Percentiles rank a stretch among this genome's conserved stretches.
These are phyloP conservation scores for Hipparchia semele DNA, from an alignment of 2,888 invertebrate genomes.

Conservation along the genomic window DNA sequence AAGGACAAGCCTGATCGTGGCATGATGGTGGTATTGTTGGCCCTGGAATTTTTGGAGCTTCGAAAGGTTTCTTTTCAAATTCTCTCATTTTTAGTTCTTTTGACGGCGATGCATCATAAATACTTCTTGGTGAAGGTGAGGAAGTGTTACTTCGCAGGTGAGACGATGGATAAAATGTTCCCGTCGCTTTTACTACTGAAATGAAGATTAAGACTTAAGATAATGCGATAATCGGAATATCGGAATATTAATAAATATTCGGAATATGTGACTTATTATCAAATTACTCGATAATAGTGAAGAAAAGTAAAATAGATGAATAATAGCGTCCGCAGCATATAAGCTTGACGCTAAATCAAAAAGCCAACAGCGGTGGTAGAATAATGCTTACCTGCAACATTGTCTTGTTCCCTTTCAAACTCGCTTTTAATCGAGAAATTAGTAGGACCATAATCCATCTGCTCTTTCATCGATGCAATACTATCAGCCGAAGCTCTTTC, in stretches of 20 bases:
- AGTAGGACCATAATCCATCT: constrained; percentile 62
- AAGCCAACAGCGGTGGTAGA: constrained; percentile 36
- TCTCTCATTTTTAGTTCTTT: constrained; percentile 77
- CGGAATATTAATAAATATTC: neutral
- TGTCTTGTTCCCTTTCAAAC: constrained; percentile 76
- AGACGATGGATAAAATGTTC: constrained; percentile 95
- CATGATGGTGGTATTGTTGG: constrained; percentile 83
- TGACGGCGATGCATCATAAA: constrained; percentile 80
- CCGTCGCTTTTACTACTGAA: constrained; percentile 96
- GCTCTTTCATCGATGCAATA: constrained; percentile 67
- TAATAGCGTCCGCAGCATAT: too few relatives aligned
- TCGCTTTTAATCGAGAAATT: constrained; percentile 79
- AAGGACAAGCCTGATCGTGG: constrained; percentile 79
- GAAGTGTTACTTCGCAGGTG: constrained; percentile 82
- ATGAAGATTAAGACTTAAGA: constrained; percentile 58
- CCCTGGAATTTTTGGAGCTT: constrained; percentile 63
- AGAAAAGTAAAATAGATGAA: too few relatives aligned
- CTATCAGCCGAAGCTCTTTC: constrained; percentile 76
- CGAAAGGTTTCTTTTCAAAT: constrained; percentile 68
- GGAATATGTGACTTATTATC: neutral
- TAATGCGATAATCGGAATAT: constrained; percentile 21
- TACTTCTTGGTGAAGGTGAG: constrained; percentile 79
- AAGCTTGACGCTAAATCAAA: too few relatives aligned
- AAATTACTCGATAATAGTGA: too few relatives aligned
- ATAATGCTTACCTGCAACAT: constrained; percentile 74